phyloP scores from a whole-genome alignment of 2,113 vertebrate genomes.

The Chaenogobius annularis region DNA sequence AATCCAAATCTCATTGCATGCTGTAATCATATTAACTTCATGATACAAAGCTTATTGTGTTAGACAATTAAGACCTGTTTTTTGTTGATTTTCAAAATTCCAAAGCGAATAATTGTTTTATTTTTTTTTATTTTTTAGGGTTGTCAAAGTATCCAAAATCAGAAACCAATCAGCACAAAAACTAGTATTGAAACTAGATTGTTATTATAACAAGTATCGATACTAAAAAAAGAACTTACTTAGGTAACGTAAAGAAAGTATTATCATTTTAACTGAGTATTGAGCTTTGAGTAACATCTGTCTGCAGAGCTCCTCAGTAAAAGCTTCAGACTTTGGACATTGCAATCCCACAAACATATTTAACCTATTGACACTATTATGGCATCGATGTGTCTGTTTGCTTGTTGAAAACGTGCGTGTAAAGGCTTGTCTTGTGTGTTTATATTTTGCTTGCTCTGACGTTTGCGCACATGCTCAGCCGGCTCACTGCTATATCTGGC shows the following conservation, averaged over 20 bases:
- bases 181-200: too few species aligned
- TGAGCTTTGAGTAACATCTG: too few species aligned
- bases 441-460: slow-evolving; percentile 60
- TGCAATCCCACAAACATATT: not conserved
- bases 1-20: not conserved
- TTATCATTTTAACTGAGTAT: too few species aligned
- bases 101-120: not conserved
- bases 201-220: too few species aligned
- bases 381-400: not conserved
- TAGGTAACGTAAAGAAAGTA: too few species aligned
- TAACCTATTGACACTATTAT: not conserved
- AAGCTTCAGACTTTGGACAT: not conserved
- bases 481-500: slow-evolving; percentile 71
- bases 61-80: too few species aligned
- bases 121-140: not conserved
- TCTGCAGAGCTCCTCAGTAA: too few species aligned
- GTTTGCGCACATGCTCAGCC: slow-evolving; percentile 53
- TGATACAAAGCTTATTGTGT: too few species aligned
- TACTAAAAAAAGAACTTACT: too few species aligned
- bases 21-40: not conserved
- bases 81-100: too few species aligned
- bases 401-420: not conserved
- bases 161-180: too few species aligned
- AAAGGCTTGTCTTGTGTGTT: slow-evolving; percentile 56
- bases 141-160: not conserved